These are phyloP conservation scores for Trichonephila clavata DNA, from an alignment of 1,140 invertebrate species.

Conservation along the genomic window DNA sequence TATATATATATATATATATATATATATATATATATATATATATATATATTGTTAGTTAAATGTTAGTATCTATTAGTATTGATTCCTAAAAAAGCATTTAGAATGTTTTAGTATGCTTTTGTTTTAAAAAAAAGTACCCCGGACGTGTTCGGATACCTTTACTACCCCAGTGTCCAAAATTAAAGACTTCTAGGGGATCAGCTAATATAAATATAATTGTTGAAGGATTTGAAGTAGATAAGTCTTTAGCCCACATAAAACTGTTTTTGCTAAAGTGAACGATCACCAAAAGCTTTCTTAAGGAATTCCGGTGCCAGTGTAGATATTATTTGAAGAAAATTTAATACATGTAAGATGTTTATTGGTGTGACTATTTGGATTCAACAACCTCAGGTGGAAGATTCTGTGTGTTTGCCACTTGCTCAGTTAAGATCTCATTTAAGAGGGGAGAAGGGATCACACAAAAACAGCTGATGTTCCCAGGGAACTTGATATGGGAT, in stretches of 20 bases:
- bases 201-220: background rate
- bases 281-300: background rate
- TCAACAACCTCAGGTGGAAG: background rate
- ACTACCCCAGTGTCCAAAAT: background rate
- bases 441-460: too few relatives aligned
- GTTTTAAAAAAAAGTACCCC: too few relatives aligned
- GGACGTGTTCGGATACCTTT: too few relatives aligned
- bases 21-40: too few relatives aligned
- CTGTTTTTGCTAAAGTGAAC: background rate
- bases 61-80: too few relatives aligned
- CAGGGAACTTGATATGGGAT: too few relatives aligned
- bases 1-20: too few relatives aligned
- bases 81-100: too few relatives aligned
- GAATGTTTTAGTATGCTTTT: too few relatives aligned
- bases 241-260: background rate
- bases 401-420: constrained; percentile 1
- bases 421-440: background rate
- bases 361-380: constrained; percentile 13
- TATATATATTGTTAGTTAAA: too few relatives aligned
- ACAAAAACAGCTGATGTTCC: too few relatives aligned
- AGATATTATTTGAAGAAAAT: constrained; percentile 3
- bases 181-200: background rate
- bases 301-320: background rate
- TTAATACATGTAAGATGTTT: background rate
- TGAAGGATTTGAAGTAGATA: background rate